Base-by-base conservation (phyloP, 2,113 vertebrate species). In the Ctenodactylus gundi region DNA sequence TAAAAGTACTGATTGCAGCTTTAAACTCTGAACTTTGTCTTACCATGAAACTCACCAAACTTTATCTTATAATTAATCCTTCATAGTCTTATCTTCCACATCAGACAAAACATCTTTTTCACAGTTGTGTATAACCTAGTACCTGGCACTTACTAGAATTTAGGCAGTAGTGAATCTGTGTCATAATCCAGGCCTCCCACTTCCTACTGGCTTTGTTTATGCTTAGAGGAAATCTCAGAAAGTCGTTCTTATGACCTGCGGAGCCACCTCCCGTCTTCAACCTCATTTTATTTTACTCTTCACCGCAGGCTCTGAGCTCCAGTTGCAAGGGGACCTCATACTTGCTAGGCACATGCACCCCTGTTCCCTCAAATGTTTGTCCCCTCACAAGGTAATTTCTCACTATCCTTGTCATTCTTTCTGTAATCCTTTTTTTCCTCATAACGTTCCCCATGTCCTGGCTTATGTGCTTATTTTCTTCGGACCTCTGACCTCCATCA, bases 61-160 rank as follows among this genome's bases (percentile, higher is more conserved):
- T 68, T 91, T 75, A 65, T 51, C n/a, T 23, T 97, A 10, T 60
- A 62, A 67, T 65, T 76, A 75, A n/a, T 78, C 75, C 80, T 92
- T 90, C 68, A n/a, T 11, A 34, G 62, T 93, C 21, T 58, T 62
- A 8, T 73, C 51, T 88, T 80, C 60, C 67, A 46, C 25, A 53
- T 1, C 46, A 93, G 65, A 80, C 85, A 8, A 83, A 67, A 39
- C 6, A 2, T 15, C 51, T 92, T 90, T 72, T 65, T 65, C 62
- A 84, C 70, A 46, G 41, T 58, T 70, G 39, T 70, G 39, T 70
- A 29, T 55, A 85, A 58, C 31, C 60, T 34, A 60, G 57, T 31
- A 11, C 70, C 58, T 87, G 94, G 81, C 49, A 62, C 55, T 36
- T 20, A 53, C 31, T 46, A 49, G 82, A n/a, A 75, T 46, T 95